Evolutionary conservation across 1,140 invertebrate species (phyloP).

Genomic region (Cecropterus lyciades): DNA sequence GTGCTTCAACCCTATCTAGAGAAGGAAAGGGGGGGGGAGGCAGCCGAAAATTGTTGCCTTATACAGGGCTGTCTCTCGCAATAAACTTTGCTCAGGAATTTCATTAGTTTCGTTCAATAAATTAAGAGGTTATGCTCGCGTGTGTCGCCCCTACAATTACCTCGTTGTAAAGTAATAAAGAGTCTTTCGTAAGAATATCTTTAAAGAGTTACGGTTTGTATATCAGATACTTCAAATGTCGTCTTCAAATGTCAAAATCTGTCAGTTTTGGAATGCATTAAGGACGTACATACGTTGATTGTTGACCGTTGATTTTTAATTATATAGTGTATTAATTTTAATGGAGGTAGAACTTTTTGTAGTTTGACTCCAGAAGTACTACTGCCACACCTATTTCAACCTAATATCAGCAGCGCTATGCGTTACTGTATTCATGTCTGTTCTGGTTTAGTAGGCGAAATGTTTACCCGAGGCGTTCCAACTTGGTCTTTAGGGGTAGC

Average conservation of each 20-base stretch:
- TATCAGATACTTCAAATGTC: background rate
- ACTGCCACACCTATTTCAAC: too few species aligned
- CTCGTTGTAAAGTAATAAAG: slow-evolving; percentile 78
- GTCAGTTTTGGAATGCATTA: too few species aligned
- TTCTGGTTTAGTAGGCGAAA: too few species aligned
- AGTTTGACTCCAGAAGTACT: too few species aligned
- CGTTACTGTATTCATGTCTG: too few species aligned
- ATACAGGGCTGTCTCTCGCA: slow-evolving; percentile 72
- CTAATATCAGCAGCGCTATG: too few species aligned
- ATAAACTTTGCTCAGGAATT: slow-evolving; percentile 81
- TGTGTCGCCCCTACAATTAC: slow-evolving; percentile 82
- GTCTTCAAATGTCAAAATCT: slow-evolving; percentile 10
- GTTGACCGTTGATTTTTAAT: too few species aligned
- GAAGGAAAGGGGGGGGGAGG: slow-evolving; percentile 28
- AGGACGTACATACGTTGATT: too few species aligned
- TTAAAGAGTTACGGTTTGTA: slow-evolving; percentile 44
- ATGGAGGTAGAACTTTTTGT: too few species aligned
- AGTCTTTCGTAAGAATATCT: slow-evolving; percentile 53
- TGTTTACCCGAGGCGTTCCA: too few species aligned
- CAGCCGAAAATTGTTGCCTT: slow-evolving; percentile 72
- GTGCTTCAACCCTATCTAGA: slow-evolving; percentile 51
- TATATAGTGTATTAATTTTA: too few species aligned
- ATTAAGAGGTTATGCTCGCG: slow-evolving; percentile 82
- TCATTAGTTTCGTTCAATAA: slow-evolving; percentile 84
- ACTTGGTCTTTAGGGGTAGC: too few species aligned